Base-by-base conservation (phyloP, 2,888 invertebrate genomes). In the Sarcophaga subvicina region DNA sequence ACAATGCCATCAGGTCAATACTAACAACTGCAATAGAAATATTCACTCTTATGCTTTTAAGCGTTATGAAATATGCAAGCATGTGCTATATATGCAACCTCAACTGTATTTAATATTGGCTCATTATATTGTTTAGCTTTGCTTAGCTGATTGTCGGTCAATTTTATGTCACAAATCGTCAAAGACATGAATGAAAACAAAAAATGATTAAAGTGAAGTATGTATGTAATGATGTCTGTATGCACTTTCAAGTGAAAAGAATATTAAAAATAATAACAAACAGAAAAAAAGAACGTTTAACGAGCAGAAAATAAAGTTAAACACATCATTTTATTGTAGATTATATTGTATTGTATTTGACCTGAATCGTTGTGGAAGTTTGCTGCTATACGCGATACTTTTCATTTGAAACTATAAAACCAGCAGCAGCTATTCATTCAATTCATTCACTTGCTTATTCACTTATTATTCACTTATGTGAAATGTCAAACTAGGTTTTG, bases 401-500 rank as follows among this genome's bases (percentile, higher is more conserved):
- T 69, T 69, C 49, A 70, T 60, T 11, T 63, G 45, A 76, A 63
- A 72, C 64, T 37, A 62, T 49, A 71, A 60, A 83, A 73, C 73
- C 69, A 37, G 0, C 8, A 37, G 3, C 49, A 49, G 11, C 49
- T 49, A 54, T 72, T 59, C 67, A 71, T 71, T 64, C 67, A 67
- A 8, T 37, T 37, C 8, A 37, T 37, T 37, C 37, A 37, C 37
- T 10, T 37, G 37, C 37, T 37, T 2, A 37, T 37, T 37, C 37
- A 37, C 37, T 37, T 10, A 37, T 37, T 37, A 37, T 75, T 73
- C 86, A 75, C 73, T 86, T 80, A 75, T 37, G 49, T 60, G 66
- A 75, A 81, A 83, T 78, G 77, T 86, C 83, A 83, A 83, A 81
- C 62, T 78, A 60, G 80, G 73, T 63, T 73, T 54, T 27, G 25